phyloP scores from a whole-genome alignment of 2,888 invertebrate species.

The Chorisops tibialis region DNA sequence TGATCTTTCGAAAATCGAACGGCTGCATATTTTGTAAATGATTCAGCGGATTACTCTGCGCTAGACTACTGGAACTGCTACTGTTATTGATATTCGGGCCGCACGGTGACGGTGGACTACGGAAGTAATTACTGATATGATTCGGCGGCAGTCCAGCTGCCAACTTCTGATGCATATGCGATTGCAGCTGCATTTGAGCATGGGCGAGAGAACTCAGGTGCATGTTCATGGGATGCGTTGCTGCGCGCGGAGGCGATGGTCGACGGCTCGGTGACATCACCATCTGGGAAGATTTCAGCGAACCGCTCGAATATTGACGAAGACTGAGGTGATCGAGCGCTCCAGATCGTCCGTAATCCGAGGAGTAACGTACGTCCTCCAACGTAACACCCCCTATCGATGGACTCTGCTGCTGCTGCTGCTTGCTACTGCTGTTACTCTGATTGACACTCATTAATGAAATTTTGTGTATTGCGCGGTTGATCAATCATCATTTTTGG shows the following conservation, averaged over 20 bases:
- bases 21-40: conserved; percentile 94
- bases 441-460: conserved; percentile 35
- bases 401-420: background rate
- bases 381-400: background rate
- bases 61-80: conserved; percentile 36
- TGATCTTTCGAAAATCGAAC: conserved; percentile 82
- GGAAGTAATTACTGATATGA: conserved; percentile 45
- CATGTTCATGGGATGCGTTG: conserved; percentile 53
- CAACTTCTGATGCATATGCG: conserved; percentile 50
- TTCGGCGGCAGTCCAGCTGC: conserved; percentile 44
- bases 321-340: conserved; percentile 3
- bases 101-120: conserved; percentile 45
- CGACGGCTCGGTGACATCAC: conserved; percentile 69
- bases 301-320: conserved; percentile 17
- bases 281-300: conserved; percentile 41
- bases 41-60: conserved; percentile 70
- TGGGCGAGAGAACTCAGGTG: conserved; percentile 49
- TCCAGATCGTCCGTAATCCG: background rate
- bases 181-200: conserved; percentile 50
- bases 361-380: background rate
- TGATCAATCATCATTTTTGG: conserved; percentile 17
- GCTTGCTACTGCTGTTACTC: conserved; percentile 24
- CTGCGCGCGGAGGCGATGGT: conserved; percentile 60
- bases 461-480: background rate
- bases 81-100: conserved; percentile 22